Percentiles rank a stretch among this genome's conserved stretches.
Evolutionary conservation across 2,113 vertebrate species (phyloP).

Genomic region (Neodon shergylaensis): DNA sequence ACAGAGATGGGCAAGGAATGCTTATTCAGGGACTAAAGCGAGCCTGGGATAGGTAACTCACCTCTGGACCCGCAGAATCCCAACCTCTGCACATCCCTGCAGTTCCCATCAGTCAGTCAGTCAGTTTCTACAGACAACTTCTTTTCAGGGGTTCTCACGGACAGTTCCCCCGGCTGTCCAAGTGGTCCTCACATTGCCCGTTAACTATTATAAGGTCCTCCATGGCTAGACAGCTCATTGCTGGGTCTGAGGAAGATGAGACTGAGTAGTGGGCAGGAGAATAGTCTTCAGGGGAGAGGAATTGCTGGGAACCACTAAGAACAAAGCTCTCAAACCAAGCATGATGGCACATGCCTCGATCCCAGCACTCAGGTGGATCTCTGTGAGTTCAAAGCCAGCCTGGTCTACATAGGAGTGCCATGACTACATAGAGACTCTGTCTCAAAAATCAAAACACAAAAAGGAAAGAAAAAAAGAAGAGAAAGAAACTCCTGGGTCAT

Average conservation of each 20-base stretch:
- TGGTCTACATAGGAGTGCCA: neutral
- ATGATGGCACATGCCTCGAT: neutral
- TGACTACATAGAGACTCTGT: neutral
- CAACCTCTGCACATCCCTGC: neutral
- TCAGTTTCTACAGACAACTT: neutral
- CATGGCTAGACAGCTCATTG: neutral
- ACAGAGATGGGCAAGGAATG: neutral
- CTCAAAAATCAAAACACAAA: neutral
- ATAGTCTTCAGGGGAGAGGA: neutral
- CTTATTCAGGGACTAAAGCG: neutral
- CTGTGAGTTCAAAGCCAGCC: neutral
- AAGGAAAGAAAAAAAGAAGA: neutral
- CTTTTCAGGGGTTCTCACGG: neutral
- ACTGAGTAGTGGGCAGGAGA: neutral
- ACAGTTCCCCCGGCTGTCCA: neutral
- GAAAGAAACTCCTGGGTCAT: neutral
- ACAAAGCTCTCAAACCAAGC: neutral
- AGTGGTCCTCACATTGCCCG: neutral
- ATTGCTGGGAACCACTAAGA: no score
- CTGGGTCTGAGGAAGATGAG: neutral
- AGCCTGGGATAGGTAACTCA: neutral
- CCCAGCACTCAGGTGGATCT: neutral
- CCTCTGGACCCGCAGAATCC: neutral
- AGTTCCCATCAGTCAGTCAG: no score
- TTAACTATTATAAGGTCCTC: neutral